A percentile compares a stretch with the other conserved stretches of the same genome.
Conservation (phyloP, 2,797 vertebrate genomes). For the Labroides dimidiatus region DNA sequence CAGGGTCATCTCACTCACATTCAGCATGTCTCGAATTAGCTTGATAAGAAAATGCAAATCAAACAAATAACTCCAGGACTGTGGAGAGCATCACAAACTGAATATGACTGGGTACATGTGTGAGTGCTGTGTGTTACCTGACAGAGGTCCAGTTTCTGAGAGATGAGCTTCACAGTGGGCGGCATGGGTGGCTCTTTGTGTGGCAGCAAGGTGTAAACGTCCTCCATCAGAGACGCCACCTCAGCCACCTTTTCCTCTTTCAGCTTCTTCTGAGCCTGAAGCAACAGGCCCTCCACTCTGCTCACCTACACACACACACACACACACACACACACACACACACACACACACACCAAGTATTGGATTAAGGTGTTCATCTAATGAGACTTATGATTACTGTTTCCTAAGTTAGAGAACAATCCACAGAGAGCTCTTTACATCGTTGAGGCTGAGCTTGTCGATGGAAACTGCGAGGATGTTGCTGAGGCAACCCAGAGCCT, state of each 20-base stretch:
- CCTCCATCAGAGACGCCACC: slow-evolving; percentile 52
- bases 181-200: slow-evolving; percentile 44
- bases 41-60: slow-evolving; percentile 46
- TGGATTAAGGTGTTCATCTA: background rate
- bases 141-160: slow-evolving; percentile 85
- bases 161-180: slow-evolving; percentile 70
- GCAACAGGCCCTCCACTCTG: slow-evolving; percentile 87
- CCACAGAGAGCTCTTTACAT: slow-evolving; percentile 74
- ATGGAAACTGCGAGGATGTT: slow-evolving; percentile 76
- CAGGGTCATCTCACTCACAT: slow-evolving; percentile 84
- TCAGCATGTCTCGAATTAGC: slow-evolving; percentile 89
- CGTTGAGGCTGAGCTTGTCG: slow-evolving; percentile 84
- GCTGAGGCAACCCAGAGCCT: slow-evolving; percentile 84
- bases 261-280: slow-evolving; percentile 79
- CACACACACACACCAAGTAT: slow-evolving; percentile 11
- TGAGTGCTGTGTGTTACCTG: slow-evolving; percentile 74
- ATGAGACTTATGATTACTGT: background rate
- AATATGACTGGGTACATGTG: background rate
- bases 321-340: slow-evolving; percentile 13
- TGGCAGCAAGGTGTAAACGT: slow-evolving; percentile 80
- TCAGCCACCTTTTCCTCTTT: slow-evolving; percentile 35
- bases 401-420: background rate
- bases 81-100: too few relatives aligned
- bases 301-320: slow-evolving; percentile 79
- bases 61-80: background rate